Conservation (phyloP, 2,797 vertebrate genomes). For the Cephalopachus bancanus region DNA sequence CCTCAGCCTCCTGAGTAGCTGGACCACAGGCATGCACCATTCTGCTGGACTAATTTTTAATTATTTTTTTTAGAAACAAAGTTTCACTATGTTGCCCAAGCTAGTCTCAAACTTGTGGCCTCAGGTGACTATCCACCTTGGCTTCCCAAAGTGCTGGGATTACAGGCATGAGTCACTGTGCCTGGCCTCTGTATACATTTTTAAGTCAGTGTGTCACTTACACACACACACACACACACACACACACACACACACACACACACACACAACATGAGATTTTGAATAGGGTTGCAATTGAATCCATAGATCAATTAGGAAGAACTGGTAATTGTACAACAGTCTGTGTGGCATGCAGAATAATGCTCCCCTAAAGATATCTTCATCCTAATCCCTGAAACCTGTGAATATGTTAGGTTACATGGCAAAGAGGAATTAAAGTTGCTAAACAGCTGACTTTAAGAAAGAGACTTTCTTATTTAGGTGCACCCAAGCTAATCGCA, state of each 20-base stretch:
- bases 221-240: not conserved
- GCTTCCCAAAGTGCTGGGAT: not conserved
- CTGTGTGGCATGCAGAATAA: not conserved
- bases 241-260: no score
- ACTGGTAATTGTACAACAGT: not conserved
- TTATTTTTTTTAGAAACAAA: not conserved
- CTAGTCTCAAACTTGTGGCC: not conserved
- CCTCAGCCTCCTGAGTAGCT: not conserved
- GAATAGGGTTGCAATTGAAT: not conserved
- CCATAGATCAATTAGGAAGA: not conserved
- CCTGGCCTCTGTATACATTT: not conserved
- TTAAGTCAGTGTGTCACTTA: not conserved
- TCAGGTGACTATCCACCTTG: not conserved
- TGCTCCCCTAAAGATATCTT: not conserved
- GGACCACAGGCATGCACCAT: not conserved
- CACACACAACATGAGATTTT: not conserved
- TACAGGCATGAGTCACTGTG: not conserved
- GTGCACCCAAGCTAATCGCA: no score
- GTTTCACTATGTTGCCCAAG: not conserved
- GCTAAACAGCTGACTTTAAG: no score
- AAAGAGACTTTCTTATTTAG: no score
- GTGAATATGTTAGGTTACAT: no score
- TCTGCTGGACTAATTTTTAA: not conserved
- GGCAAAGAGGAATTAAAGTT: no score
- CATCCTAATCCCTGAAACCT: no score